Evolutionary conservation across 2,888 invertebrate species (phyloP), one percentile per base, ranked within the genome.

Genomic region (Diloba caeruleocephala): DNA sequence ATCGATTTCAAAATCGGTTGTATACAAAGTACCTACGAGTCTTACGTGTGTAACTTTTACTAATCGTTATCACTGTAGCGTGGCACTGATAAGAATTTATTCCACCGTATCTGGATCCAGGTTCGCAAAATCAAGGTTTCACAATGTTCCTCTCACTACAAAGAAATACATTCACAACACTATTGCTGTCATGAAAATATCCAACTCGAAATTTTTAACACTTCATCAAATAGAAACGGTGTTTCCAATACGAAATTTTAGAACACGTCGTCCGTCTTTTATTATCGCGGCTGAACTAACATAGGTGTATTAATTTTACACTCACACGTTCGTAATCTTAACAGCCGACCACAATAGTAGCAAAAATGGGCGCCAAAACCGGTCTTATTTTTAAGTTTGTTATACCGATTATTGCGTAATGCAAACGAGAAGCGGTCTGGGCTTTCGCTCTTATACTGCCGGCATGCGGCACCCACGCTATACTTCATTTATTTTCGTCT

Each of bases 231-330:
- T 32, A 52, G 42, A 56, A 53, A 52, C 32, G 52, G 56, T 52
- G 62, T 61, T 62, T 51, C 53, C 41, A 44, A 66, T 63, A 66
- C 39, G 42, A 71, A 72, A 71, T 74, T 61, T 60, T 54, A 62
- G 69, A 73, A 77, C 81, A 86, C 89, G 88, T 87, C 87, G 79
- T 81, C 57, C 79, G 70, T 76, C 82, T 78, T 74, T 80, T 88
- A 85, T 88, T 88, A 89, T 88, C 88, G 84, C 79, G 52, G 76
- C 78, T 73, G 78, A 76, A 89, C 89, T 89, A 88, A 87, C 84
- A 78, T 61, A 75, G 71, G 64, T 72, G 79, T 75, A 71, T 76
- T 77, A 79, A 79, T 76, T 81, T 82, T 74, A 84, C 78, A 78
- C 76, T 68, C 78, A 61, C 81, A 78, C 79, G 77, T 76, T 74